Conservation (phyloP, 2,797 vertebrate genomes). For the Lagocephalus sceleratus region DNA sequence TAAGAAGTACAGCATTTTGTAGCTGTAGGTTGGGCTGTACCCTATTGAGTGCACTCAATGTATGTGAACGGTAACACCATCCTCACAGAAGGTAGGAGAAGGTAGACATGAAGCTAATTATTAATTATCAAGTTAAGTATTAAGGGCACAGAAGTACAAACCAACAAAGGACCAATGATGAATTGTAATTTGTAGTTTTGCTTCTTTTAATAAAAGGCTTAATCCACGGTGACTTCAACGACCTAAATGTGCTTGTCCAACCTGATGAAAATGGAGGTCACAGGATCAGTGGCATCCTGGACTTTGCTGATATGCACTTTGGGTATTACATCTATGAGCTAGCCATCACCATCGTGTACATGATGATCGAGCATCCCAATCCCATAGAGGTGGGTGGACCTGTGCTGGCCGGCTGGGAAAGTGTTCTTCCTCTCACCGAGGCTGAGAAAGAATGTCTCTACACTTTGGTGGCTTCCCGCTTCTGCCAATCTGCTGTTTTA, state of each 20-base stretch:
- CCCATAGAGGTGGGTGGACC: slow-evolving; percentile 82
- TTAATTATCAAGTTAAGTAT: too few species aligned
- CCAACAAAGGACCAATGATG: too few species aligned
- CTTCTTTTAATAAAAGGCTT: slow-evolving; percentile 73
- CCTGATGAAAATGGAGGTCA: slow-evolving; percentile 44
- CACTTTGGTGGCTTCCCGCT: slow-evolving; percentile 81
- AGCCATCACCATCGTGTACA: slow-evolving; percentile 86
- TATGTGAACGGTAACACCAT: too few species aligned
- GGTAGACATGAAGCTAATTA: too few species aligned
- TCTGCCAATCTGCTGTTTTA: slow-evolving; percentile 84
- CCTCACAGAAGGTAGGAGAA: too few species aligned
- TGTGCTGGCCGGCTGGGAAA: slow-evolving; percentile 89
- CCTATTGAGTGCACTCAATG: too few species aligned
- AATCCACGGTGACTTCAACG: slow-evolving; percentile 92
- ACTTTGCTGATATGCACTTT: slow-evolving; percentile 86
- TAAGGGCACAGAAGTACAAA: too few species aligned
- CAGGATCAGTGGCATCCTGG: slow-evolving; percentile 86
- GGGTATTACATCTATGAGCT: slow-evolving; percentile 87
- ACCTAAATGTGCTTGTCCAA: slow-evolving; percentile 85
- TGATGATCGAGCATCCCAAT: slow-evolving; percentile 85
- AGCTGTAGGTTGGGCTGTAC: too few species aligned
- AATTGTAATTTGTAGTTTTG: background rate
- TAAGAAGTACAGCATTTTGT: too few species aligned
- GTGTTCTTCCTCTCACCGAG: slow-evolving; percentile 75
- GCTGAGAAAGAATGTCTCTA: slow-evolving; percentile 81